Conservation (phyloP, 2,888 invertebrate genomes). For the Cyrtodaria siliqua region DNA sequence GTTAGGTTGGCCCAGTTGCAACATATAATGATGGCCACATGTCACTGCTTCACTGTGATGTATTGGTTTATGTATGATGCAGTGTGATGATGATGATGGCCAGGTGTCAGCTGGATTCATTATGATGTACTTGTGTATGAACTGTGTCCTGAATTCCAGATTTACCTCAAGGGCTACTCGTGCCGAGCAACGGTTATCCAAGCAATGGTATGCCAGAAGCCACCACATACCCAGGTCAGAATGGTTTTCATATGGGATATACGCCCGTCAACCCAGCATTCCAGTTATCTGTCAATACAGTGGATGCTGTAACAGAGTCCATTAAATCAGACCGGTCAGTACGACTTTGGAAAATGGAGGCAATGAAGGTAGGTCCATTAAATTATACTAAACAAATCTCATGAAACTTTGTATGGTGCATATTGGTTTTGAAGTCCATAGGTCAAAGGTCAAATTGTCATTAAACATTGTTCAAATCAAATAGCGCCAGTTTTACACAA, state of each 20-base stretch:
- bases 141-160: slow-evolving; percentile 26
- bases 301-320: slow-evolving; percentile 75
- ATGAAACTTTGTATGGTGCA: background rate
- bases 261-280: slow-evolving; percentile 47
- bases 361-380: slow-evolving; percentile 79
- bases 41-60: too few species aligned
- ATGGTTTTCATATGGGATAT: slow-evolving; percentile 22
- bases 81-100: too few species aligned
- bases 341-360: slow-evolving; percentile 82
- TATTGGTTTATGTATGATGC: too few species aligned
- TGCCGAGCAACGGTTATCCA: slow-evolving; percentile 33
- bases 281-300: slow-evolving; percentile 70
- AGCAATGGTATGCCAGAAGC: slow-evolving; percentile 4
- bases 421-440: background rate
- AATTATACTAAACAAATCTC: too few species aligned
- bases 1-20: too few species aligned
- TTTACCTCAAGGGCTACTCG: slow-evolving; percentile 33
- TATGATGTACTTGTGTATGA: too few species aligned
- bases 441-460: too few species aligned
- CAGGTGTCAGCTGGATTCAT: too few species aligned
- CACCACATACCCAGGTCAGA: slow-evolving; percentile 15
- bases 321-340: slow-evolving; percentile 81
- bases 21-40: too few species aligned
- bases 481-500: background rate
- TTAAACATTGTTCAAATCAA: background rate